Evolutionary conservation across 2,113 vertebrate species (phyloP).

Genomic region (Hippoglossus stenolepis): DNA sequence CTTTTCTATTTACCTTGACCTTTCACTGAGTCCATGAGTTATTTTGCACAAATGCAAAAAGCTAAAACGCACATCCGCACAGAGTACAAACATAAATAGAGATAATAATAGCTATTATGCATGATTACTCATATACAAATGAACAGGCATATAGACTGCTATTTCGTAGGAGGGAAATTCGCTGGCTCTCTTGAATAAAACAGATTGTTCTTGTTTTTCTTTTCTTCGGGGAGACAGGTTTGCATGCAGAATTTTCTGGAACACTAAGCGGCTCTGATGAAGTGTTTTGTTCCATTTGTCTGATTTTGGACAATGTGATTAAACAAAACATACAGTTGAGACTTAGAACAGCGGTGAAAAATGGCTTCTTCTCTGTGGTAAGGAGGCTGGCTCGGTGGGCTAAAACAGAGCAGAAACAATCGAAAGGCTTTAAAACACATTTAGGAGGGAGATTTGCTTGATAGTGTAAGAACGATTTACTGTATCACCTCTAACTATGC

Average conservation of each 20-base stretch:
- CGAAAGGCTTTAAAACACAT: slow-evolving; percentile 22
- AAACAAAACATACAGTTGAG: slow-evolving; percentile 31
- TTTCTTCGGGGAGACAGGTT: slow-evolving; percentile 16
- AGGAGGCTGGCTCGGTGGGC: slow-evolving; percentile 4
- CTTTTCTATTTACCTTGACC: too few species aligned
- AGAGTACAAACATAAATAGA: not conserved
- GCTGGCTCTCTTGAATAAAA: slow-evolving; percentile 6
- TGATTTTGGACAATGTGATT: slow-evolving; percentile 32
- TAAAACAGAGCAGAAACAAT: slow-evolving; percentile 12
- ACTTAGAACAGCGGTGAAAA: slow-evolving; percentile 10
- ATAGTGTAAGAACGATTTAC: slow-evolving; percentile 21
- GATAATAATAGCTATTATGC: not conserved
- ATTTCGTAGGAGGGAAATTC: not conserved
- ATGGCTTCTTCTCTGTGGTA: not conserved
- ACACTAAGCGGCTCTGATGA: slow-evolving; percentile 7
- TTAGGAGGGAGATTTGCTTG: slow-evolving; percentile 18
- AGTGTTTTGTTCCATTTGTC: slow-evolving; percentile 53
- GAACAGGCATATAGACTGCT: not conserved
- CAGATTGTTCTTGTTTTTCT: slow-evolving; percentile 9
- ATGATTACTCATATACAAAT: not conserved
- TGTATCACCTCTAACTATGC: slow-evolving; percentile 19
- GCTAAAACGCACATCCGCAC: too few species aligned
- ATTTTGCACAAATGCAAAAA: too few species aligned
- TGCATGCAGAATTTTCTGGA: slow-evolving; percentile 23
- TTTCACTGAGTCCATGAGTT: too few species aligned